These are phyloP conservation scores for Dolichotis patagonum DNA, from an alignment of 2,113 vertebrate genomes.

Conservation along the genomic window DNA sequence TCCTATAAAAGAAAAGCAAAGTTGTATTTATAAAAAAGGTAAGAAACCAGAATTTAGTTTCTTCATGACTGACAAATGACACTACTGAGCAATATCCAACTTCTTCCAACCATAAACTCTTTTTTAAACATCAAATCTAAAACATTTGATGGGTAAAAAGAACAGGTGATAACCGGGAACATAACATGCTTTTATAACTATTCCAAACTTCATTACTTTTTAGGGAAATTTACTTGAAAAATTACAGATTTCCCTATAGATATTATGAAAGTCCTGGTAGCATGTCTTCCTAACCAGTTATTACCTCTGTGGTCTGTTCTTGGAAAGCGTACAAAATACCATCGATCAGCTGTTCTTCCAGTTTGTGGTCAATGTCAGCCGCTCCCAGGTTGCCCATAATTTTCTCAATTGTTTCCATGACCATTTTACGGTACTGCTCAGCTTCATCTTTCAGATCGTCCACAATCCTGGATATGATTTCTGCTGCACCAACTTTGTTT, in stretches of 20 bases:
- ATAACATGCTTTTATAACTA: background rate
- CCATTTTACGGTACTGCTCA: conserved; percentile 99
- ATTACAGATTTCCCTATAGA: background rate
- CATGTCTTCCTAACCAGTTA: background rate
- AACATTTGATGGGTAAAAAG: background rate
- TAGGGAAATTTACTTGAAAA: conserved; percentile 9
- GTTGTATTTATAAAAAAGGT: background rate
- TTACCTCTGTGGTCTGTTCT: conserved; percentile 98
- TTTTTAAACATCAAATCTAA: background rate
- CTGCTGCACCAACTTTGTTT: conserved; percentile 99
- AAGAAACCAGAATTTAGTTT: conserved; percentile 25
- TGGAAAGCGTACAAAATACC: conserved; percentile 99
- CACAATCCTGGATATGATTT: conserved; percentile 98
- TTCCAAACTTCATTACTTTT: conserved; percentile 16
- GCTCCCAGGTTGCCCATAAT: conserved; percentile 99
- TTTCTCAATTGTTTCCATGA: conserved; percentile 99
- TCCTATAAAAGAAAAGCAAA: conserved; percentile 87
- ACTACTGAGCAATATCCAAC: background rate
- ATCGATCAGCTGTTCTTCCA: conserved; percentile 98
- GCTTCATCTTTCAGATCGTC: conserved; percentile 99
- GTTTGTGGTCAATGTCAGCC: conserved; percentile 98
- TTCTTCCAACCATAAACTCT: background rate
- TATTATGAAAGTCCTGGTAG: background rate
- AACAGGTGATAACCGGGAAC: background rate
- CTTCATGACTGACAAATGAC: background rate